phyloP scores from a whole-genome alignment of 2,888 invertebrate genomes.

The Campoplex nolae region DNA sequence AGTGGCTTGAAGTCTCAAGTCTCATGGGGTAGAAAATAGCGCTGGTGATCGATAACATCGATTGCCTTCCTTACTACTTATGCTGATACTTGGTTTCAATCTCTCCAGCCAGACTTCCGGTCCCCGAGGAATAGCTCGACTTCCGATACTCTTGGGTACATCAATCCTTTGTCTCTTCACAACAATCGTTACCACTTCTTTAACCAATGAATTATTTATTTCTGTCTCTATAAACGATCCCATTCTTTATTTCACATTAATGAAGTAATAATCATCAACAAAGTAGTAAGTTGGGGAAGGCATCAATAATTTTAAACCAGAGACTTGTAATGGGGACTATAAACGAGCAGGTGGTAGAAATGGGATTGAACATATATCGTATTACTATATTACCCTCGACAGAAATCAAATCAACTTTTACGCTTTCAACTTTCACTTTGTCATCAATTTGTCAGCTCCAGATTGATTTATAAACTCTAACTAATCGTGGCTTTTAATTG shows the following conservation, averaged over 20 bases:
- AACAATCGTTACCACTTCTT: background rate
- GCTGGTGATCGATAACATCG: constrained; percentile 67
- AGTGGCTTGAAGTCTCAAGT: constrained; percentile 67
- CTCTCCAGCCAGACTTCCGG: constrained; percentile 8
- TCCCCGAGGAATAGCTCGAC: constrained; percentile 14
- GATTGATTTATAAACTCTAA: too few species aligned
- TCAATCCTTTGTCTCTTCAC: background rate
- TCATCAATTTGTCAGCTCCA: too few species aligned
- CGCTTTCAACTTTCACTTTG: too few species aligned
- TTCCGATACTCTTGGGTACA: constrained; percentile 30
- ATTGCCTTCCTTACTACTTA: constrained; percentile 54
- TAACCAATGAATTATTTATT: background rate
- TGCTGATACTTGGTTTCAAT: constrained; percentile 26
- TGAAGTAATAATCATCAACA: background rate
- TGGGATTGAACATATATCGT: background rate
- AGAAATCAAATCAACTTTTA: background rate
- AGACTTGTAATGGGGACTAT: constrained; percentile 43
- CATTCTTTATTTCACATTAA: background rate
- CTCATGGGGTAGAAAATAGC: constrained; percentile 68
- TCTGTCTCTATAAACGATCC: background rate
- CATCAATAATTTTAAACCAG: constrained; percentile 31
- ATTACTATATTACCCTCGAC: background rate
- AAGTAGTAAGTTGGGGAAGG: background rate
- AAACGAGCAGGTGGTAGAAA: constrained; percentile 43
- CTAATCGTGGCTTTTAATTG: background rate